These are phyloP conservation scores for Microplitis deprimator DNA, from an alignment of 2,888 invertebrate genomes.

Conservation along the genomic window DNA sequence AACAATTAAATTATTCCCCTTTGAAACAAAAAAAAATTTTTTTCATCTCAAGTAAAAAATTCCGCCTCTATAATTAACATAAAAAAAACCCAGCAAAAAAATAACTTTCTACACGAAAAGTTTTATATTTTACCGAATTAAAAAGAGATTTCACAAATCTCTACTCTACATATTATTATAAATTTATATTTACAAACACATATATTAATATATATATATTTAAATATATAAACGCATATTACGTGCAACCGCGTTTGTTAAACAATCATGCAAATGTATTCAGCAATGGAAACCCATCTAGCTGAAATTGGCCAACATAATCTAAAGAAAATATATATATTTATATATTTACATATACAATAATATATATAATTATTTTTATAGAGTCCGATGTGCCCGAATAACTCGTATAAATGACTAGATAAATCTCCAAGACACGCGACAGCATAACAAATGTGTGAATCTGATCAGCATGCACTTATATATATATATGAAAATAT, in stretches of 20 bases:
- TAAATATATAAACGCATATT: background rate
- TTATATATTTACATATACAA: constrained; percentile 2
- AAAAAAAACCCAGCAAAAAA: too few species aligned
- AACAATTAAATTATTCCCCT: too few species aligned
- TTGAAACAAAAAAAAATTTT: too few species aligned
- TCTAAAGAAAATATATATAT: background rate
- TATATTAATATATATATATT: too few species aligned
- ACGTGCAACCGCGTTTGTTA: background rate
- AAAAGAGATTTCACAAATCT: too few species aligned
- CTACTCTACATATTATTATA: too few species aligned
- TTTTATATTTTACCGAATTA: too few species aligned
- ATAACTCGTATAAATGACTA: constrained; percentile 20
- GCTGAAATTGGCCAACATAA: background rate
- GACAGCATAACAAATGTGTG: background rate
- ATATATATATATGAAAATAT: background rate
- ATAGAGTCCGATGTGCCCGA: constrained; percentile 16
- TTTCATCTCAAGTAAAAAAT: too few species aligned
- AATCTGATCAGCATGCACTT: background rate
- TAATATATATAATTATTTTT: background rate
- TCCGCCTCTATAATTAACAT: too few species aligned
- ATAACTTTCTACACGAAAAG: too few species aligned
- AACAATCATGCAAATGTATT: background rate
- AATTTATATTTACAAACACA: too few species aligned
- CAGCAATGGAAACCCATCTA: background rate
- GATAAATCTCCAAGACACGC: constrained; percentile 1